Conservation (phyloP, 2,113 vertebrate genomes). For the Ornithorhynchus anatinus region DNA sequence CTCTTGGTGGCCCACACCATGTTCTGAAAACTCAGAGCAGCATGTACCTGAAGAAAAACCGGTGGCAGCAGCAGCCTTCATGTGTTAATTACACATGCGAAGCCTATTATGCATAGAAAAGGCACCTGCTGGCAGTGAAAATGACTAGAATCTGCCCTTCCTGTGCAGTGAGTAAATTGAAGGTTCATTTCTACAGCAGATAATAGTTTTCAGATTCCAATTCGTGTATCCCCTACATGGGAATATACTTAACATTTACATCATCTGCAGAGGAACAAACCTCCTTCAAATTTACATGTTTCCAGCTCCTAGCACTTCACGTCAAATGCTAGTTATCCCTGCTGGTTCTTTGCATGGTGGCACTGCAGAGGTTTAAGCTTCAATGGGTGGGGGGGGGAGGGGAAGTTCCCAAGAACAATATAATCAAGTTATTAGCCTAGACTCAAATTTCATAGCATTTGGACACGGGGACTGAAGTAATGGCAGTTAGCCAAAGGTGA, state of each 20-base stretch:
- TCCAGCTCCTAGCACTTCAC: slow-evolving; percentile 69
- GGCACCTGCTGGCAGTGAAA: slow-evolving; percentile 94
- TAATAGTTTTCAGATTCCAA: slow-evolving; percentile 82
- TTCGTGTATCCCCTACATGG: slow-evolving; percentile 64
- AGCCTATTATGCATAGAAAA: slow-evolving; percentile 91
- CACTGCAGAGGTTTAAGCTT: slow-evolving; percentile 37
- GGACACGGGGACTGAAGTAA: slow-evolving; percentile 17
- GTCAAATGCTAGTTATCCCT: slow-evolving; percentile 65
- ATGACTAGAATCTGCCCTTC: slow-evolving; percentile 82
- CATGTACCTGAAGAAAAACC: slow-evolving; percentile 77
- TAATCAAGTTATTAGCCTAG: slow-evolving; percentile 48
- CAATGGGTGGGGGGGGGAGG: slow-evolving; percentile 46
- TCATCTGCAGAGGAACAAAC: slow-evolving; percentile 74
- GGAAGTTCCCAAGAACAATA: slow-evolving; percentile 19
- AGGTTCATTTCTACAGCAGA: slow-evolving; percentile 77
- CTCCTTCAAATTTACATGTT: slow-evolving; percentile 74
- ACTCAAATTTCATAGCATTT: slow-evolving; percentile 44
- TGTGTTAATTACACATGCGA: slow-evolving; percentile 95
- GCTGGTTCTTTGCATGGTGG: slow-evolving; percentile 20
- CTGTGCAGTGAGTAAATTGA: slow-evolving; percentile 73
- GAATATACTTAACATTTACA: slow-evolving; percentile 82
- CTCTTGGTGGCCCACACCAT: slow-evolving; percentile 50
- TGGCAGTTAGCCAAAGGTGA: slow-evolving; percentile 7
- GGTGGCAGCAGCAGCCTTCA: slow-evolving; percentile 76
- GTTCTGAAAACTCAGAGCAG: slow-evolving; percentile 69